These are phyloP conservation scores for Crematogaster levior DNA, from an alignment of 2,888 invertebrate species.

Conservation along the genomic window DNA sequence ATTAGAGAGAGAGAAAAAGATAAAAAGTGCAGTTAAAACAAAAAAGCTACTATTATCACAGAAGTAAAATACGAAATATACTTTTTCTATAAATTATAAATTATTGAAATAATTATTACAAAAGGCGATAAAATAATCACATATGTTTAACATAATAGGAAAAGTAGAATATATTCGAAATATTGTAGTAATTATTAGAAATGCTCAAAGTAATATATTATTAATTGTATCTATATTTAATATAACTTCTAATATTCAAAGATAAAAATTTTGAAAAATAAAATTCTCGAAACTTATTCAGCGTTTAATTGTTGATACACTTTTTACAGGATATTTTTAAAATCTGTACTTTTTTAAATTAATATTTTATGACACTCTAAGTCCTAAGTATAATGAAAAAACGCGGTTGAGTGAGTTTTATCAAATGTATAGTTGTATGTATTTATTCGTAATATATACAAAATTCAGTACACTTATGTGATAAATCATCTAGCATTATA, in stretches of 20 bases:
- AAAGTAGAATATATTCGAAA: not conserved
- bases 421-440: not conserved
- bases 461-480: not conserved
- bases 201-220: no score
- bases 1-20: not conserved
- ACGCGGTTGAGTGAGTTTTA: not conserved
- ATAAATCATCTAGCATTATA: constrained; percentile 1
- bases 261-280: no score
- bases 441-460: constrained; percentile 17
- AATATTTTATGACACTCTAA: not conserved
- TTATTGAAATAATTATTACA: not conserved
- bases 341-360: not conserved
- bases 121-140: not conserved
- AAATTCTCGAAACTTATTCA: not conserved
- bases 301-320: not conserved
- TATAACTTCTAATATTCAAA: not conserved
- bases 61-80: not conserved
- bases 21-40: not conserved
- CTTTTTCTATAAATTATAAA: not conserved
- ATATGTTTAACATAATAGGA: not conserved
- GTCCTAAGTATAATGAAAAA: not conserved
- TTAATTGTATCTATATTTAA: no score
- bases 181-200: not conserved
- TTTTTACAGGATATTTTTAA: not conserved
- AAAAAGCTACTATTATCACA: not conserved